Conservation (phyloP, 2,888 invertebrate genomes). For the Drosophila hamatofila region DNA sequence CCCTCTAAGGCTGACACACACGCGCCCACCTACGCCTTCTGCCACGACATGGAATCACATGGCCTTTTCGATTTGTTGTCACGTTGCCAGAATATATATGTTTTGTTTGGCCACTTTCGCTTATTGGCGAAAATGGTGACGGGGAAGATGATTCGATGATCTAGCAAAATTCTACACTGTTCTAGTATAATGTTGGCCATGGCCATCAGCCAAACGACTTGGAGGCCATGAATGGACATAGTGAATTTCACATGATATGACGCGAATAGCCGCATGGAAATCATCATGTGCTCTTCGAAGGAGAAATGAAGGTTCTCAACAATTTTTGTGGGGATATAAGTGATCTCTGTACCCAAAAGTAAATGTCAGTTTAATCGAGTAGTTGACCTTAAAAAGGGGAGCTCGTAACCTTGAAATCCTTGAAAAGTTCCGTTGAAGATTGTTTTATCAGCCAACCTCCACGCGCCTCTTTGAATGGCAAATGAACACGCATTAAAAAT, state of each 20-base stretch:
- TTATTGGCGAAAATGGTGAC: conserved; percentile 56
- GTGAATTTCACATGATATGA: conserved; percentile 63
- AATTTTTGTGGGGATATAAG: background rate
- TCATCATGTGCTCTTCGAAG: conserved; percentile 66
- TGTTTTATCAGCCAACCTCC: conserved; percentile 23
- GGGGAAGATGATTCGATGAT: conserved; percentile 48
- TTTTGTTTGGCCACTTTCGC: conserved; percentile 31
- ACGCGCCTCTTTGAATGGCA: conserved; percentile 40
- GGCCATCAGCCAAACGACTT: conserved; percentile 51
- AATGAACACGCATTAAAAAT: conserved; percentile 17
- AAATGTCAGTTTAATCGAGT: background rate
- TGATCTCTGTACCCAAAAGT: background rate
- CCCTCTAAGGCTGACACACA: conserved; percentile 22
- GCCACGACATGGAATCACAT: conserved; percentile 46
- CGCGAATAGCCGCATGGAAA: conserved; percentile 57
- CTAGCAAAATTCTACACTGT: conserved; percentile 7
- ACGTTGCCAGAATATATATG: conserved; percentile 44
- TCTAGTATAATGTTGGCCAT: conserved; percentile 51
- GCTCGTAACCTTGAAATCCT: conserved; percentile 16
- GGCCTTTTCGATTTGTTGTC: conserved; percentile 43
- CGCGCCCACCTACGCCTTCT: conserved; percentile 66
- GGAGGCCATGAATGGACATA: conserved; percentile 61
- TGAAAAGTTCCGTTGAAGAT: conserved; percentile 1
- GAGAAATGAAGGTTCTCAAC: conserved; percentile 72
- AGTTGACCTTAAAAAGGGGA: background rate